These are phyloP conservation scores for Aphrocallistes beatrix DNA, from an alignment of 37 sponge, comb jelly and placozoan genomes.

Conservation along the genomic window DNA sequence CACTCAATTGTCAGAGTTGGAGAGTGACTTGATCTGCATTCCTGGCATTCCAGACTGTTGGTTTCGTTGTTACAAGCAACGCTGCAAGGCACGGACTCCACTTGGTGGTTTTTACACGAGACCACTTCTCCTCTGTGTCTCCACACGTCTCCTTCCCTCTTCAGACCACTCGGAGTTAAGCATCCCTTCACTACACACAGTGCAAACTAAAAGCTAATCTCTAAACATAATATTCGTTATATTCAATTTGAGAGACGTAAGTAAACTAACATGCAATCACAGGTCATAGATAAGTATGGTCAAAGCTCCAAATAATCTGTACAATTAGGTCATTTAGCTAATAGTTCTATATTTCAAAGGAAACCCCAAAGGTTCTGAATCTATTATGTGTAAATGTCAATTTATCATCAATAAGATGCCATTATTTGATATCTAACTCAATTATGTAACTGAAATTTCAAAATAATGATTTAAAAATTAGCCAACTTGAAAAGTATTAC, in stretches of 20 bases:
- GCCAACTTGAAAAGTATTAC: too few relatives aligned
- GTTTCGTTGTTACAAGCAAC: not conserved
- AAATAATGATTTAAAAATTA: too few relatives aligned
- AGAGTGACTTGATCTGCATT: not conserved
- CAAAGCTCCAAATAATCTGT: too few relatives aligned
- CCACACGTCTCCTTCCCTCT: constrained; percentile 13
- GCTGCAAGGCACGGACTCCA: not conserved
- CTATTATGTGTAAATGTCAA: too few relatives aligned
- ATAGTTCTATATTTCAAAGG: not conserved
- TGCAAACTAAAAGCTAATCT: not conserved
- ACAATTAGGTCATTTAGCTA: too few relatives aligned
- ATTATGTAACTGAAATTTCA: too few relatives aligned
- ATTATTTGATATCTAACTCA: too few relatives aligned
- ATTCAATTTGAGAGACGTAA: not conserved
- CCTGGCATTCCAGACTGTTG: not conserved
- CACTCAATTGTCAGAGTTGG: not conserved
- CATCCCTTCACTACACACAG: not conserved
- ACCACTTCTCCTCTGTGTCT: not conserved
- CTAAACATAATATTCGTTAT: not conserved
- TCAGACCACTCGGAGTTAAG: not conserved
- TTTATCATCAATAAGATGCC: too few relatives aligned
- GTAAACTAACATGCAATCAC: not conserved
- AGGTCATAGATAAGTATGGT: too few relatives aligned
- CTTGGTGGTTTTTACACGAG: not conserved
- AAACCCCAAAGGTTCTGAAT: too few relatives aligned